phyloP scores from a whole-genome alignment of 2,113 vertebrate genomes.

The Asarcornis scutulata region DNA sequence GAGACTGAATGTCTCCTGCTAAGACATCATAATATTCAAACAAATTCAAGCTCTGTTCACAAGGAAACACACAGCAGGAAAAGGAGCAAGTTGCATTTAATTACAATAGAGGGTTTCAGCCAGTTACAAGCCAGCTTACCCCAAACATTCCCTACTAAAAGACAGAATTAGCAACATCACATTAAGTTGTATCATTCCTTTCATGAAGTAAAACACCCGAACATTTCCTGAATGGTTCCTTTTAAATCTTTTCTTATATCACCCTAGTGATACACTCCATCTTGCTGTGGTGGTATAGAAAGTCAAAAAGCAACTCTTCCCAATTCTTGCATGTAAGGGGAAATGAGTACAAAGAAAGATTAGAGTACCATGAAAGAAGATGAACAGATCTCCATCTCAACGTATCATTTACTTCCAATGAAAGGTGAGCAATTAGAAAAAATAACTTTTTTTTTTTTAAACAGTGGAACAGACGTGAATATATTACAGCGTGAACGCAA shows the following conservation, averaged over 20 bases:
- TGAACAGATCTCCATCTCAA: background rate
- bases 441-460: background rate
- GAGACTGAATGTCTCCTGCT: background rate
- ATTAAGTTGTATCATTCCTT: background rate
- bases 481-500: background rate
- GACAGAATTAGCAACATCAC: background rate
- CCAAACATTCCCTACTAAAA: conserved; percentile 3
- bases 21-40: background rate
- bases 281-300: background rate
- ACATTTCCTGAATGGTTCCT: background rate
- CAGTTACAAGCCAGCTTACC: conserved; percentile 31
- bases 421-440: background rate
- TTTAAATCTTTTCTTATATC: background rate
- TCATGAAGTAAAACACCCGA: background rate
- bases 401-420: background rate
- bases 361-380: background rate
- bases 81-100: conserved; percentile 62
- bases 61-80: conserved; percentile 56
- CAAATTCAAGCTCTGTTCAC: background rate
- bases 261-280: background rate
- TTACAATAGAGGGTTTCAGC: conserved; percentile 36
- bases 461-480: background rate
- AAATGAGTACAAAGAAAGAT: conserved; percentile 5
- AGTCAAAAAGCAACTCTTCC: conserved; percentile 17
- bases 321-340: background rate